A percentile compares a stretch with the other conserved stretches of the same genome.
These are phyloP conservation scores for Diachasma alloeum DNA, from an alignment of 1,140 invertebrate genomes.

Conservation along the genomic window DNA sequence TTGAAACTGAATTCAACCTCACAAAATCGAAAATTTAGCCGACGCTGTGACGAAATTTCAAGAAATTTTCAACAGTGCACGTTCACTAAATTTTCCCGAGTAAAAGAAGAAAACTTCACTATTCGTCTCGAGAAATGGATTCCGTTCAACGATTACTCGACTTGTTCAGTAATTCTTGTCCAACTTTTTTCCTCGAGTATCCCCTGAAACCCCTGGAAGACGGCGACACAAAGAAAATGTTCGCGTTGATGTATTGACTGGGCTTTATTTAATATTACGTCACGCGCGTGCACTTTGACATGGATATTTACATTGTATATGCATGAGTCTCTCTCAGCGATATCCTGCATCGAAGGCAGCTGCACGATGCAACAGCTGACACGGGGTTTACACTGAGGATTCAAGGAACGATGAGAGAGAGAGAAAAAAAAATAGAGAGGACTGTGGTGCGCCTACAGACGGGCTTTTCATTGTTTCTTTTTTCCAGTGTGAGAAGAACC, in stretches of 20 bases:
- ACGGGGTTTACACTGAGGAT: slow-evolving; percentile 19
- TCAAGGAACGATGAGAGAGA: not conserved
- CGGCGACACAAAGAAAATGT: slow-evolving; percentile 15
- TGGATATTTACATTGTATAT: slow-evolving; percentile 22
- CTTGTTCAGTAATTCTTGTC: no score
- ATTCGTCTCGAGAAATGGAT: no score
- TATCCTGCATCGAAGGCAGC: slow-evolving; percentile 30
- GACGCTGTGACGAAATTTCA: no score
- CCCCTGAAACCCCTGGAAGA: not conserved
- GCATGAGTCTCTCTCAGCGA: not conserved
- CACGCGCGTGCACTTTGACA: not conserved
- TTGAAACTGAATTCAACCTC: no score
- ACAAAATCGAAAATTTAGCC: no score
- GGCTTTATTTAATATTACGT: slow-evolving; percentile 9
- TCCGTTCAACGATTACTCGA: no score
- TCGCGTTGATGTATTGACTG: not conserved
- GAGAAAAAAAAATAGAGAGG: not conserved
- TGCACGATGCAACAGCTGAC: slow-evolving; percentile 49
- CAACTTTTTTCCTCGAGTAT: not conserved
- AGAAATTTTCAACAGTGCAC: no score
- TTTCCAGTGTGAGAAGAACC: not conserved
- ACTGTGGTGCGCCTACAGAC: not conserved
- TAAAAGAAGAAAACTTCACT: no score
- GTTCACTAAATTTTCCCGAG: no score
- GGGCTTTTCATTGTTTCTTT: slow-evolving; percentile 14